These are phyloP conservation scores for Diplodus sargus DNA, from an alignment of 2,797 vertebrate genomes.

Conservation along the genomic window DNA sequence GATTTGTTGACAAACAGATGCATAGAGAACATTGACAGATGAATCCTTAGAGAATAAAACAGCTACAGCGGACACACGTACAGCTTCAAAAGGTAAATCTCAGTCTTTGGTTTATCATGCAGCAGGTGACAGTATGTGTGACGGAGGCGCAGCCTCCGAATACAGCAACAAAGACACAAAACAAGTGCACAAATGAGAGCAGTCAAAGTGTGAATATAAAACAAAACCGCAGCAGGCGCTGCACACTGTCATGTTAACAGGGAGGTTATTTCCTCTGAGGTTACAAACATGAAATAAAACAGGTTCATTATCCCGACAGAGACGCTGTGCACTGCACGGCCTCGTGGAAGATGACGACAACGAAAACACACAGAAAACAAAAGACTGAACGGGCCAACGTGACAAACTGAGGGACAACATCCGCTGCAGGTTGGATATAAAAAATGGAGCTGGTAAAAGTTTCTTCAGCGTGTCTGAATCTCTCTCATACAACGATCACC, in stretches of 20 bases:
- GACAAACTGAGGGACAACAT: slow-evolving; percentile 13
- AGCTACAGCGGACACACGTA: slow-evolving; percentile 2
- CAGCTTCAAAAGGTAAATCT: slow-evolving; percentile 3
- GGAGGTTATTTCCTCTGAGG: slow-evolving; percentile 38
- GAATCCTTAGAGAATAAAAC: background rate
- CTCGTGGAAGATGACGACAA: slow-evolving; percentile 59
- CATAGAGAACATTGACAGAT: background rate
- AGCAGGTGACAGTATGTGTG: slow-evolving; percentile 37
- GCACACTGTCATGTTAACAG: slow-evolving; percentile 34
- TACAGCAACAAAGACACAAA: slow-evolving; percentile 55
- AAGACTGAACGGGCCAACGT: slow-evolving; percentile 40
- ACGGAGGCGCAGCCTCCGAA: slow-evolving; percentile 81
- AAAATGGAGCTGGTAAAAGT: background rate
- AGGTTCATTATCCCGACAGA: slow-evolving; percentile 63
- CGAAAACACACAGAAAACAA: slow-evolving; percentile 47
- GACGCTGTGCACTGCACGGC: slow-evolving; percentile 90
- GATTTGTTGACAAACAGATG: background rate
- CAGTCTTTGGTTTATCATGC: slow-evolving; percentile 51
- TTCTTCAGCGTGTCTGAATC: background rate
- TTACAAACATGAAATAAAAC: slow-evolving; percentile 41
- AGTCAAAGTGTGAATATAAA: slow-evolving; percentile 1
- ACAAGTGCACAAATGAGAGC: slow-evolving; percentile 54
- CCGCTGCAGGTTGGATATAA: slow-evolving; percentile 5
- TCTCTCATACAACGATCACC: slow-evolving; percentile 1
- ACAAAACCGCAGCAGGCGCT: background rate